Percentiles rank a stretch among this genome's conserved stretches.
Conservation (phyloP, 2,888 invertebrate genomes). For the Drosophila siamana region DNA sequence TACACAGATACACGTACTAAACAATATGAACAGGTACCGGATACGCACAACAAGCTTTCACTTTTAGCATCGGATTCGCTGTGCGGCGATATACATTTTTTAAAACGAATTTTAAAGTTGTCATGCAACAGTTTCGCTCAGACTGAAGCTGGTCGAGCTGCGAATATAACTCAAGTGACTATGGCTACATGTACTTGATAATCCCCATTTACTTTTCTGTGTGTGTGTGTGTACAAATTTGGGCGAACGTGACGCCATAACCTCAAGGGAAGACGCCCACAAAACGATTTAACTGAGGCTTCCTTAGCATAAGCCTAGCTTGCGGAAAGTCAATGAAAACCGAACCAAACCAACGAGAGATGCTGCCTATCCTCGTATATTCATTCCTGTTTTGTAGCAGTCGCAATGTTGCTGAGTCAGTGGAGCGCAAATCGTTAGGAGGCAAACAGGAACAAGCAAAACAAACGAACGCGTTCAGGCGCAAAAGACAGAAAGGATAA, state of each 20-base stretch:
- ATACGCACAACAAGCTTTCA: slow-evolving; percentile 60
- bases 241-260: slow-evolving; percentile 64
- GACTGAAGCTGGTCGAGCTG: slow-evolving; percentile 1
- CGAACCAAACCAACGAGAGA: slow-evolving; percentile 10
- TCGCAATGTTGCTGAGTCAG: slow-evolving; percentile 47
- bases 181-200: slow-evolving; percentile 51
- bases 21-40: slow-evolving; percentile 32
- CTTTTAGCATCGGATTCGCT: slow-evolving; percentile 38
- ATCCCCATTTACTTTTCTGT: slow-evolving; percentile 34
- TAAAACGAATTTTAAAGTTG: slow-evolving; percentile 30
- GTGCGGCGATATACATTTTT: background rate
- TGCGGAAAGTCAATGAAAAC: slow-evolving; percentile 57
- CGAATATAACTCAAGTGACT: slow-evolving; percentile 13
- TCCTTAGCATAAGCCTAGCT: slow-evolving; percentile 57
- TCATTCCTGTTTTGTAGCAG: background rate
- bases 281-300: slow-evolving; percentile 41
- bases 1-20: slow-evolving; percentile 12
- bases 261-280: slow-evolving; percentile 24
- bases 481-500: slow-evolving; percentile 51
- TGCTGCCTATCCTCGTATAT: slow-evolving; percentile 4
- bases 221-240: slow-evolving; percentile 8
- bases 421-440: slow-evolving; percentile 63
- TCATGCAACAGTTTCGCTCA: slow-evolving; percentile 51
- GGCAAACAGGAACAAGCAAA: slow-evolving; percentile 33
- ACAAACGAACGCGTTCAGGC: slow-evolving; percentile 46